Conservation (phyloP, 2,797 vertebrate genomes). For the Lophius americanus region DNA sequence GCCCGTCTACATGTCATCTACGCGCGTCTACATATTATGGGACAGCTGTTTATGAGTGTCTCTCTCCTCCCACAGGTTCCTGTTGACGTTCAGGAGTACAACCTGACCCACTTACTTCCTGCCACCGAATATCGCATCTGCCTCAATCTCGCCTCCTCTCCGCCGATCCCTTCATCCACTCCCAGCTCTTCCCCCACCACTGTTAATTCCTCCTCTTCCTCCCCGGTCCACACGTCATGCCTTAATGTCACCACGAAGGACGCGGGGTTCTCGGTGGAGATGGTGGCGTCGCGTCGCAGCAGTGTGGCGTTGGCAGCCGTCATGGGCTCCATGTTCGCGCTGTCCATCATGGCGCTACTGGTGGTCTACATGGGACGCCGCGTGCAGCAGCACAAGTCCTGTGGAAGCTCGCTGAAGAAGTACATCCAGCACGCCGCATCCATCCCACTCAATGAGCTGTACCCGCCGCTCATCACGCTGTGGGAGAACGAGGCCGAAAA, state of each 20-base stretch:
- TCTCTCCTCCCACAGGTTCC: constrained; percentile 70
- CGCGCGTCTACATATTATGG: background rate
- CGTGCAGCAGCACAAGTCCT: constrained; percentile 81
- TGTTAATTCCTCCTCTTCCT: constrained; percentile 43
- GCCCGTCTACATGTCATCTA: background rate
- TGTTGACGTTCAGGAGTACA: constrained; percentile 85
- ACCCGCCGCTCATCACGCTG: constrained; percentile 87
- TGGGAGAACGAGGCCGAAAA: constrained; percentile 83
- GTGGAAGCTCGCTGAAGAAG: constrained; percentile 84
- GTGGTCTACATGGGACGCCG: constrained; percentile 83
- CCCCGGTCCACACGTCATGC: constrained; percentile 74
- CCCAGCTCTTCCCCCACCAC: constrained; percentile 36
- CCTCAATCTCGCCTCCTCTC: constrained; percentile 77
- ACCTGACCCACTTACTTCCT: constrained; percentile 86
- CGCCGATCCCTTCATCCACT: constrained; percentile 40
- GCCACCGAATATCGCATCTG: constrained; percentile 85
- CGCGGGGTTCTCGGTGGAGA: constrained; percentile 79
- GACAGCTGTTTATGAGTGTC: background rate
- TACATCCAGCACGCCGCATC: constrained; percentile 85
- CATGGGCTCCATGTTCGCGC: constrained; percentile 85
- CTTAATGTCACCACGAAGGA: constrained; percentile 86
- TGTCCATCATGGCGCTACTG: constrained; percentile 83
- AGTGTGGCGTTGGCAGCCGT: constrained; percentile 83
- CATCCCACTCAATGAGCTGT: constrained; percentile 86
- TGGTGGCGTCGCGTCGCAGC: constrained; percentile 75